Evolutionary conservation across 2,888 invertebrate species (phyloP).

Genomic region (Aricia artaxerxes): DNA sequence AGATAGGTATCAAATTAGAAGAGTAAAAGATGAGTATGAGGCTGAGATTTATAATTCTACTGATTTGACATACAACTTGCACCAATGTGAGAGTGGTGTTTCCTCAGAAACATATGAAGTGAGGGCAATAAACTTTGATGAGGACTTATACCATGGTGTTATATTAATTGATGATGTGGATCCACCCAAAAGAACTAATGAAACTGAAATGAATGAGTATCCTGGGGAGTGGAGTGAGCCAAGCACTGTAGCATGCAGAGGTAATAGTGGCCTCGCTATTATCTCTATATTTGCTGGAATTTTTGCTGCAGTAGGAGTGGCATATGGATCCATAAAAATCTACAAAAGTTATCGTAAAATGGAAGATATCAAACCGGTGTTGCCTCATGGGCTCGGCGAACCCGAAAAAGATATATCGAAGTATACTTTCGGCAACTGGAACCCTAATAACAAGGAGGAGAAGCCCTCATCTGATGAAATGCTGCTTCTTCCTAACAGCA

Average conservation of each 20-base stretch:
- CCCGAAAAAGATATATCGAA: slow-evolving; percentile 71
- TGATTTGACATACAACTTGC: slow-evolving; percentile 50
- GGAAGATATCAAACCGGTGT: slow-evolving; percentile 84
- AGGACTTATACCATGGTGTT: slow-evolving; percentile 59
- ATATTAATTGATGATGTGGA: slow-evolving; percentile 52
- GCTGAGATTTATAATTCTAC: slow-evolving; percentile 57
- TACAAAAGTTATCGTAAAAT: slow-evolving; percentile 83
- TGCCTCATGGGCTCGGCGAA: slow-evolving; percentile 83
- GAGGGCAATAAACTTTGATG: slow-evolving; percentile 67
- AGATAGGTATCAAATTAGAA: slow-evolving; percentile 79
- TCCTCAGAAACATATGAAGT: slow-evolving; percentile 64
- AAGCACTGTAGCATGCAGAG: slow-evolving; percentile 57
- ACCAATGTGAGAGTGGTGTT: slow-evolving; percentile 60
- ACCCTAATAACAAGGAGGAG: slow-evolving; percentile 67
- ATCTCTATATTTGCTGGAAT: slow-evolving; percentile 59
- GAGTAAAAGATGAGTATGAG: slow-evolving; percentile 55
- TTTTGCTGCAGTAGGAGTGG: slow-evolving; percentile 55
- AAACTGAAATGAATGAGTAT: slow-evolving; percentile 46
- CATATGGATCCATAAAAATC: slow-evolving; percentile 71
- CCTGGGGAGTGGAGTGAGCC: slow-evolving; percentile 68
- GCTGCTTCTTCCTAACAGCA: slow-evolving; percentile 65
- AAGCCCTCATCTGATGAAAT: slow-evolving; percentile 74
- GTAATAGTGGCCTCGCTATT: slow-evolving; percentile 59
- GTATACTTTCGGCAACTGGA: slow-evolving; percentile 66
- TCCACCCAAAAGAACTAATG: slow-evolving; percentile 46